Conservation (phyloP, 1,140 invertebrate genomes). For the Bacillus rossius region DNA sequence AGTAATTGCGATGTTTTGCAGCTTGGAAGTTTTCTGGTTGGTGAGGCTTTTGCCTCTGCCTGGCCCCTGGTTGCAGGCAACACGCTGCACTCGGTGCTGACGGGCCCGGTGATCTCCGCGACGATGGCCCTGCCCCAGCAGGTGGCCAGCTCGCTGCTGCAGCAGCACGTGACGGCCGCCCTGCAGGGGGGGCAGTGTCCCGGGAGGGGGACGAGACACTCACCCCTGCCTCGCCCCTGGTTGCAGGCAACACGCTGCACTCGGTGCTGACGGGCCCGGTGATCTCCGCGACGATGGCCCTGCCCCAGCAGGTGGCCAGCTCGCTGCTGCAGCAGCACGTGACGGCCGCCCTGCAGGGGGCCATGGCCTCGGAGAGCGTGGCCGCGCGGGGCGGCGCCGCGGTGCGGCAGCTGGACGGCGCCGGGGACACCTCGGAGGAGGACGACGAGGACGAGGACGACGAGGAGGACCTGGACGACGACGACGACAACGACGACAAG, state of each 20-base stretch:
- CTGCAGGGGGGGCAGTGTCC: too few species aligned
- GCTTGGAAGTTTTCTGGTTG: too few species aligned
- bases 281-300: constrained; percentile 77
- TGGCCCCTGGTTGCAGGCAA: constrained; percentile 37
- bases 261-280: constrained; percentile 72
- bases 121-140: constrained; percentile 75
- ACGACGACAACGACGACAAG: constrained; percentile 67
- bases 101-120: constrained; percentile 77
- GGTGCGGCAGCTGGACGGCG: constrained; percentile 58
- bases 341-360: constrained; percentile 62
- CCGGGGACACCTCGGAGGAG: constrained; percentile 68
- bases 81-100: constrained; percentile 60
- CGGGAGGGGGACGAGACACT: too few species aligned
- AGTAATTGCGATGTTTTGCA: too few species aligned
- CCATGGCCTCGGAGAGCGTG: neutral
- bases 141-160: constrained; percentile 69
- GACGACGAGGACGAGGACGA: constrained; percentile 63
- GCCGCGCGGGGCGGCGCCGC: neutral
- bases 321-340: constrained; percentile 80
- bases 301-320: constrained; percentile 70
- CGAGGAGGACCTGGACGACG: constrained; percentile 58
- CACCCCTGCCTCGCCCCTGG: too few species aligned
- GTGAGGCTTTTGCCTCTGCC: too few species aligned
- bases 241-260: constrained; percentile 47
- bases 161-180: constrained; percentile 82